phyloP scores from a whole-genome alignment of 2,113 vertebrate species.

The Thalassarche chlororhynchos region DNA sequence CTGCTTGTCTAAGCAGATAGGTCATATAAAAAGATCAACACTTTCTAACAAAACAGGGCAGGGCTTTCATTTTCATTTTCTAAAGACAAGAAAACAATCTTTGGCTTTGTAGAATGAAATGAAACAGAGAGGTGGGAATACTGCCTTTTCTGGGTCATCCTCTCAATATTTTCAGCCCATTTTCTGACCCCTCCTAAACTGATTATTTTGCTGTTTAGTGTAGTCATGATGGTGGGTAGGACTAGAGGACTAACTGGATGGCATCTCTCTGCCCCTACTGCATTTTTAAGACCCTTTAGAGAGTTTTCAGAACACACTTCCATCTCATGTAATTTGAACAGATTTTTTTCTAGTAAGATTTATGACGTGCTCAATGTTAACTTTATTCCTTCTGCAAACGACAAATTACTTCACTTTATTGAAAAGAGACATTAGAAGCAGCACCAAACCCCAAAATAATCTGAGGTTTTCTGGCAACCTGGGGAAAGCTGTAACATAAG shows the following conservation, averaged over 20 bases:
- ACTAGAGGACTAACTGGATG: background rate
- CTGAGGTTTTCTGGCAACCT: background rate
- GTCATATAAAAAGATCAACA: background rate
- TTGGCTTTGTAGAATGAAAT: background rate
- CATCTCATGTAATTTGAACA: background rate
- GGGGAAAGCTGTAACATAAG: background rate
- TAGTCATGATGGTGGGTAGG: background rate
- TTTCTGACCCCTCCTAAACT: background rate
- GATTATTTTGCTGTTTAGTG: background rate
- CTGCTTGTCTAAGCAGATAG: background rate
- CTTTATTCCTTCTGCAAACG: background rate
- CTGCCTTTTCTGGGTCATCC: background rate
- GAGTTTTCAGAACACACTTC: background rate
- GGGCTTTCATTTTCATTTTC: background rate
- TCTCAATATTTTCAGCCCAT: background rate
- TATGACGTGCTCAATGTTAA: background rate
- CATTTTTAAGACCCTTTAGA: background rate
- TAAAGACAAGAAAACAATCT: background rate
- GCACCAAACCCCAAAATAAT: background rate
- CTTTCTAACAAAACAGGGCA: background rate
- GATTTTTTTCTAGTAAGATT: background rate
- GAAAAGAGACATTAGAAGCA: background rate
- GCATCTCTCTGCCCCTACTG: background rate
- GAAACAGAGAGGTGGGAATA: background rate
- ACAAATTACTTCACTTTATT: background rate